These are phyloP conservation scores for Vanessa cardui DNA, from an alignment of 2,888 invertebrate species.

Conservation along the genomic window DNA sequence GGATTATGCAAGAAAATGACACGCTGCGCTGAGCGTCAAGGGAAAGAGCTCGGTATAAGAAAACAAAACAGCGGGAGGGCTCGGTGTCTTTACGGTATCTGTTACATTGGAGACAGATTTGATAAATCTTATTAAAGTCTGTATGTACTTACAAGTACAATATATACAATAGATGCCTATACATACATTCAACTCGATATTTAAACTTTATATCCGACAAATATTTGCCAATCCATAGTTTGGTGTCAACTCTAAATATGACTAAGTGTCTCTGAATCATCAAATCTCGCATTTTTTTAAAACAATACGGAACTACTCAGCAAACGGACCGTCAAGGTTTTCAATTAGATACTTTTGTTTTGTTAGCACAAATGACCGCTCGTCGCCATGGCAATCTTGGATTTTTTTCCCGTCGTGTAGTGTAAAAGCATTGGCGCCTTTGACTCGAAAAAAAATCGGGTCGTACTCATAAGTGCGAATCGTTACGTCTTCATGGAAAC, in stretches of 20 bases:
- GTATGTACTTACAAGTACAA: too few relatives aligned
- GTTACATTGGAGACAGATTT: slow-evolving; percentile 40
- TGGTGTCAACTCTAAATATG: slow-evolving; percentile 2
- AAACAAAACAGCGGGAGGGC: slow-evolving; percentile 74
- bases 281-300: slow-evolving; percentile 43
- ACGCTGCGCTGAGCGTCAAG: slow-evolving; percentile 64
- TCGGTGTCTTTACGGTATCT: slow-evolving; percentile 34
- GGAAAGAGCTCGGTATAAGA: slow-evolving; percentile 57
- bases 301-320: slow-evolving; percentile 46
- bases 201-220: background rate
- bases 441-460: slow-evolving; percentile 54
- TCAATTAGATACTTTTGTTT: slow-evolving; percentile 72
- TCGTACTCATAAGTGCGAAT: slow-evolving; percentile 68
- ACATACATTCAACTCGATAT: background rate
- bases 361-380: slow-evolving; percentile 62
- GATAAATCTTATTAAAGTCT: slow-evolving; percentile 46
- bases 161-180: background rate
- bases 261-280: slow-evolving; percentile 55
- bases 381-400: slow-evolving; percentile 57
- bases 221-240: background rate
- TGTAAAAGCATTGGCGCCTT: slow-evolving; percentile 80
- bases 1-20: slow-evolving; percentile 71
- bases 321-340: slow-evolving; percentile 46
- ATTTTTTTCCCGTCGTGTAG: slow-evolving; percentile 56
- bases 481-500: slow-evolving; percentile 63